A percentile compares a stretch with the other conserved stretches of the same genome.
Evolutionary conservation across 2,797 vertebrate species (phyloP).

Genomic region (Sylvia borin): DNA sequence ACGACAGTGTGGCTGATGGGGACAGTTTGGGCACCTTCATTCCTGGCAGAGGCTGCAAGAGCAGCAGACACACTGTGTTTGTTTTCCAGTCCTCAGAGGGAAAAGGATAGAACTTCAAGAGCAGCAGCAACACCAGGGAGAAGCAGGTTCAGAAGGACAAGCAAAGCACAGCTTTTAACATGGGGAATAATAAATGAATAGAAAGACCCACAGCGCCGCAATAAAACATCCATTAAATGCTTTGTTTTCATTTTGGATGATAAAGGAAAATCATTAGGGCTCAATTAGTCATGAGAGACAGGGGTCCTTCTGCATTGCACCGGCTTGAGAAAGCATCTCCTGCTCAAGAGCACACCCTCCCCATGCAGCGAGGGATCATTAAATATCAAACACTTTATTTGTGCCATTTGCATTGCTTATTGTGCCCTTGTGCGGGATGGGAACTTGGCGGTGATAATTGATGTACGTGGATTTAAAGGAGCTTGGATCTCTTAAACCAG

Average conservation of each 20-base stretch:
- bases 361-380: neutral
- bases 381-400: slow-evolving; percentile 21
- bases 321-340: neutral
- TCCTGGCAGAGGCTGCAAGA: neutral
- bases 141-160: neutral
- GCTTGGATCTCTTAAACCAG: neutral
- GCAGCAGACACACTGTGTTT: fast-evolving
- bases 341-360: neutral
- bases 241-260: slow-evolving; percentile 31
- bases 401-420: neutral
- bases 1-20: neutral
- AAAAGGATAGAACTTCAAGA: slow-evolving; percentile 4
- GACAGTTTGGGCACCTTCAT: neutral
- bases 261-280: slow-evolving; percentile 50
- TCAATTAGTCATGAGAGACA: slow-evolving; percentile 28
- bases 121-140: neutral
- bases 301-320: neutral
- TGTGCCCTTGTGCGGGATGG: neutral
- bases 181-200: slow-evolving; percentile 18
- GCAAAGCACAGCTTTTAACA: slow-evolving; percentile 1
- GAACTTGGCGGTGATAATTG: fast-evolving
- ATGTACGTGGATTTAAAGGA: neutral
- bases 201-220: neutral
- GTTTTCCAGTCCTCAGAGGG: neutral
- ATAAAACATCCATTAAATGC: slow-evolving; percentile 33